phyloP scores from a whole-genome alignment of 2,797 vertebrate species.

The Pteronotus mesoamericanus region DNA sequence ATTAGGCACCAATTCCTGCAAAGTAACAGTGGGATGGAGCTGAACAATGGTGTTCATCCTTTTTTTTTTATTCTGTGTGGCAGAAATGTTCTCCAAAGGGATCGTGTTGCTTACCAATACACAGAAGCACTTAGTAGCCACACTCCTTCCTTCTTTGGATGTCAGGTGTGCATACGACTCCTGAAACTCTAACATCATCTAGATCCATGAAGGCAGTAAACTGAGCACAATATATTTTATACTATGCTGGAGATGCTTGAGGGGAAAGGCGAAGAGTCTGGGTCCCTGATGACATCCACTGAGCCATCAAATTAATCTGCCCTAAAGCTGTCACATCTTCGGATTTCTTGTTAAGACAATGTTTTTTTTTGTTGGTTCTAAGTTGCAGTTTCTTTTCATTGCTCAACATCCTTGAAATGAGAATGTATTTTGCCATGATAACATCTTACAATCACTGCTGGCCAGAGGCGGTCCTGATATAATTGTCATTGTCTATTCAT shows the following conservation, averaged over 20 bases:
- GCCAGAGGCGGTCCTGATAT: background rate
- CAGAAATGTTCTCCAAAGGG: background rate
- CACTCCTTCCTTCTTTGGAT: background rate
- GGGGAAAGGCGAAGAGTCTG: background rate
- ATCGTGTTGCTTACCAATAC: background rate
- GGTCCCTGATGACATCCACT: background rate
- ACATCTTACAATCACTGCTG: background rate
- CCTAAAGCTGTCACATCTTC: background rate
- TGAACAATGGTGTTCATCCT: background rate
- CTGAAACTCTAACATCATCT: background rate
- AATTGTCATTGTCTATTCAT: background rate
- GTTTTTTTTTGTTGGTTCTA: background rate
- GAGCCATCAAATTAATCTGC: background rate
- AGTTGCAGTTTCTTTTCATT: background rate
- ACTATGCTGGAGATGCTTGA: background rate
- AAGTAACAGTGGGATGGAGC: background rate
- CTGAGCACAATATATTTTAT: background rate
- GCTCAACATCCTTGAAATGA: background rate
- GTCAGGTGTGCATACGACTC: background rate
- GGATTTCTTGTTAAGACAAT: background rate
- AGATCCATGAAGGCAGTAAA: background rate
- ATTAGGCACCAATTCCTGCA: background rate
- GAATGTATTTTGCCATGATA: background rate
- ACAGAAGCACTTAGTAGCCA: background rate
- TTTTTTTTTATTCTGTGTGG: background rate